Base-by-base conservation (phyloP, 2,113 vertebrate genomes). In the Mormoops blainvillei region DNA sequence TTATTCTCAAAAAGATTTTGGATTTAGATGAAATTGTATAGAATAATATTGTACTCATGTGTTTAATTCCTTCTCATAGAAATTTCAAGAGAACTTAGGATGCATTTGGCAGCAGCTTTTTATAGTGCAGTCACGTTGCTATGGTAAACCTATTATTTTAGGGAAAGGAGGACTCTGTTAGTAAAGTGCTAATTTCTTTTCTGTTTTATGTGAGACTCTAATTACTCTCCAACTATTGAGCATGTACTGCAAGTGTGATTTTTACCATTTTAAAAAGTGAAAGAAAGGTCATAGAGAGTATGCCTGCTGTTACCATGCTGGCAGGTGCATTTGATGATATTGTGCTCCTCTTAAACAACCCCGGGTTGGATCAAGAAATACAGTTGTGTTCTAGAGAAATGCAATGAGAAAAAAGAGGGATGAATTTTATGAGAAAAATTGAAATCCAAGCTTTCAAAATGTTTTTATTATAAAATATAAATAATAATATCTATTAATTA, bases 131-230 rank as follows among this genome's bases (percentile, higher is more conserved):
- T 97, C 97, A 94, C 94, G 98, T 98, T 98, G 98, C 98, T 98
- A 98, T 98, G 98, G 98, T 85, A 98, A 98, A 98, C 86, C 96
- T 97, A 97, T 98, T 98, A 98, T 97, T 98, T 97, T 93, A 94
- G 96, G 83, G 92, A 95, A 97, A 97, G 96, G 81, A 98, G 48
- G 82, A 81, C 84, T 84, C 77, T 92, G 95, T 97, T 97, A 97
- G 97, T 96, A 80, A 98, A 98, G 92, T 91, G 43, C 81, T 97
- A 92, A 97, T 98, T 89, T 90, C 84, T 96, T 98, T 97, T 95
- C 96, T 97, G 92, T 97, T 97, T 96, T 96, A 96, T 81, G 33
- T 93, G 94, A 98, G 92, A 87, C 92, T 98, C 92, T 98, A 98
- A 98, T 98, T 98, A 95, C 86, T 98, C 97, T 92, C 3, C 19